These are phyloP conservation scores for Cirrhinus molitorella DNA, from an alignment of 2,797 vertebrate species.

Conservation along the genomic window DNA sequence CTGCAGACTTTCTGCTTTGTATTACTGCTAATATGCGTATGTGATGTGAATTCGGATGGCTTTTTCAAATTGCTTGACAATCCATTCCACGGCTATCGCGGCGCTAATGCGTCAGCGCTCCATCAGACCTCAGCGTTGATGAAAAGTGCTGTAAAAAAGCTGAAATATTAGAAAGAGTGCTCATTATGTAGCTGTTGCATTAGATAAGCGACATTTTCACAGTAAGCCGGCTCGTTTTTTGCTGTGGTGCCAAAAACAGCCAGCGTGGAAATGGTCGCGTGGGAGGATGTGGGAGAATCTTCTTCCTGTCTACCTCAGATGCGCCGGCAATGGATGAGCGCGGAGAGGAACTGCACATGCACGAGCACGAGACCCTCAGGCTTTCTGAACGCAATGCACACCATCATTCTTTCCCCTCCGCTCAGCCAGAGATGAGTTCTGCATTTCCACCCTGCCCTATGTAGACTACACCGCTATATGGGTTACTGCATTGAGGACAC, in stretches of 20 bases:
- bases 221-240: constrained; percentile 36
- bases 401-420: constrained; percentile 39
- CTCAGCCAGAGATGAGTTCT: constrained; percentile 54
- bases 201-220: constrained; percentile 49
- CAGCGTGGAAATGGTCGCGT: constrained; percentile 48
- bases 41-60: constrained; percentile 68
- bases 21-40: constrained; percentile 71
- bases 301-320: constrained; percentile 48
- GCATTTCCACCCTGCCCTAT: constrained; percentile 50
- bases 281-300: constrained; percentile 53
- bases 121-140: constrained; percentile 31
- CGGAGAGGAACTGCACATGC: constrained; percentile 39
- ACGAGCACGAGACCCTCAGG: constrained; percentile 46
- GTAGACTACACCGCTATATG: constrained; percentile 75
- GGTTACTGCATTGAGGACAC: constrained; percentile 83
- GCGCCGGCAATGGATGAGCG: constrained; percentile 33
- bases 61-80: constrained; percentile 66
- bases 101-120: constrained; percentile 37
- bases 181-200: constrained; percentile 31
- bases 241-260: constrained; percentile 30
- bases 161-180: constrained; percentile 39
- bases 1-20: constrained; percentile 61
- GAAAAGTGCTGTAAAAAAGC: constrained; percentile 27
- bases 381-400: constrained; percentile 28
- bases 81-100: constrained; percentile 63